Evolutionary conservation across 2,797 vertebrate species (phyloP).

Genomic region (Emydoidea blandingii): DNA sequence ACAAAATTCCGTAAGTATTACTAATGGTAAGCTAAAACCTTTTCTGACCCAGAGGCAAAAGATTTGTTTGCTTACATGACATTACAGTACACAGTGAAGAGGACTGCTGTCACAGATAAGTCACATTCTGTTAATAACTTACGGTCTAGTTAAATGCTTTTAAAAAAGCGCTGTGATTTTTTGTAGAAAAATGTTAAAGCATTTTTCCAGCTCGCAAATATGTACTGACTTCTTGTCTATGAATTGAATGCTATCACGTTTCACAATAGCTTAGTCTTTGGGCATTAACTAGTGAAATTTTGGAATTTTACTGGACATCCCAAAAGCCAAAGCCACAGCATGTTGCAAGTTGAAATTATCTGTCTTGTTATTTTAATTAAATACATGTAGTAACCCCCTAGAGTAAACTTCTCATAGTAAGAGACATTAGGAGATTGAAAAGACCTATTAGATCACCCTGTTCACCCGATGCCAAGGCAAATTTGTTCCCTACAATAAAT

Average conservation of each 20-base stretch:
- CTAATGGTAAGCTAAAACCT: constrained; percentile 68
- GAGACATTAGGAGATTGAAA: background rate
- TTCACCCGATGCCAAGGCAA: background rate
- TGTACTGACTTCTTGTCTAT: constrained; percentile 67
- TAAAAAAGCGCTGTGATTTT: constrained; percentile 49
- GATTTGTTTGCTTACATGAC: constrained; percentile 70
- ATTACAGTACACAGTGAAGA: constrained; percentile 45
- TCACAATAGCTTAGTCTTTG: constrained; percentile 54
- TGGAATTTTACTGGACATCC: constrained; percentile 51
- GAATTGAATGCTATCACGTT: constrained; percentile 63
- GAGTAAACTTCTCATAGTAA: constrained; percentile 3
- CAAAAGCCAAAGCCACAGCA: constrained; percentile 12
- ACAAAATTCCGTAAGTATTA: constrained; percentile 75
- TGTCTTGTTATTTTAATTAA: constrained; percentile 45
- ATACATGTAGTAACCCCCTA: constrained; percentile 8
- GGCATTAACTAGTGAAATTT: constrained; percentile 47
- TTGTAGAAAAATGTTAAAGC: constrained; percentile 44
- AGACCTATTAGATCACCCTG: background rate
- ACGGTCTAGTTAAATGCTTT: constrained; percentile 35
- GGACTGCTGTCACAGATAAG: constrained; percentile 68
- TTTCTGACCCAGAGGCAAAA: constrained; percentile 56
- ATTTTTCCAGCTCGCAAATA: constrained; percentile 66
- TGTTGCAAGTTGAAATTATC: background rate
- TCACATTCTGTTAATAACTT: constrained; percentile 61
- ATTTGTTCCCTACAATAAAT: background rate